Percentiles rank a stretch among this genome's conserved stretches.
phyloP scores from a whole-genome alignment of 1,140 invertebrate genomes.

The Pseudobourletiella spinata region DNA sequence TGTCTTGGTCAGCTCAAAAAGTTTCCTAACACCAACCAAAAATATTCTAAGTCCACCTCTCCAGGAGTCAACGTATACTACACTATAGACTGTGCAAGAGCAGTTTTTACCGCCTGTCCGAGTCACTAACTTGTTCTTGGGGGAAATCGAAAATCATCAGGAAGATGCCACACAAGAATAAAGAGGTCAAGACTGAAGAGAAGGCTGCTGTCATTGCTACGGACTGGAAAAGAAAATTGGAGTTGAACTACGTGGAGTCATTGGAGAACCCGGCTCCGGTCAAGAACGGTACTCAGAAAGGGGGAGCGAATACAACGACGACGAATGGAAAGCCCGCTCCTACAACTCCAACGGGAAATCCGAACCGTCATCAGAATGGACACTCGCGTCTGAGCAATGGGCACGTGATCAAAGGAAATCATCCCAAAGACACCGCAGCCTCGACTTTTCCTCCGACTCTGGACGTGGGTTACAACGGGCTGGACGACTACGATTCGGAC shows the following conservation, averaged over 20 bases:
- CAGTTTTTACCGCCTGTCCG: too few species aligned
- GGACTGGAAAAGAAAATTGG: background rate
- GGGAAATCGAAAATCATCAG: background rate
- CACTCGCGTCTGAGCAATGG: slow-evolving; percentile 2
- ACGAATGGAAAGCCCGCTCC: too few species aligned
- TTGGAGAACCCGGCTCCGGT: background rate
- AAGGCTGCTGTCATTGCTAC: background rate
- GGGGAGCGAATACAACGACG: too few species aligned
- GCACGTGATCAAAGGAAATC: background rate
- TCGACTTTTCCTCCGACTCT: background rate
- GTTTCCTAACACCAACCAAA: too few species aligned
- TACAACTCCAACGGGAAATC: too few species aligned
- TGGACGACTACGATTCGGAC: slow-evolving; percentile 12
- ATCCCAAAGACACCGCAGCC: background rate
- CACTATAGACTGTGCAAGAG: too few species aligned
- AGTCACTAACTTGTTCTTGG: too few species aligned
- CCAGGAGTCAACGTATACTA: too few species aligned
- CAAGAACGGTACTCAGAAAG: background rate
- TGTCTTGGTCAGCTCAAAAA: too few species aligned
- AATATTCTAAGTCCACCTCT: too few species aligned
- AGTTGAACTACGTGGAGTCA: background rate
- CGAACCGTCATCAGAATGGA: background rate
- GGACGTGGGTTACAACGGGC: background rate
- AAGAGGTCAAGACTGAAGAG: background rate
- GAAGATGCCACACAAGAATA: slow-evolving; percentile 19